Conservation (phyloP, 2,888 invertebrate genomes). For the Criorhina ranunculi region DNA sequence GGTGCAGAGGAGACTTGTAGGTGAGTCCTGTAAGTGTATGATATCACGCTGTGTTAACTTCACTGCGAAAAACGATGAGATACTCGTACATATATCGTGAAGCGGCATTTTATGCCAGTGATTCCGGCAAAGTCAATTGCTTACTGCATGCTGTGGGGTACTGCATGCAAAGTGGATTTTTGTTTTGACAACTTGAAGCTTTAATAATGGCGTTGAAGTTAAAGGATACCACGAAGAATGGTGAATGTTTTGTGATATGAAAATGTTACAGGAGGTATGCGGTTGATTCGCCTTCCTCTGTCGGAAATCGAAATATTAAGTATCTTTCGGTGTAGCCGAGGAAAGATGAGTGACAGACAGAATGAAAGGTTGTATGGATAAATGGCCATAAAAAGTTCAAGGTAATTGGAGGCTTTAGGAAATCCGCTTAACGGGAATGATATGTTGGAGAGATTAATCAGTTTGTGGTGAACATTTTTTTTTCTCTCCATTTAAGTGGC, state of each 20-base stretch:
- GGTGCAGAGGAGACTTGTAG: background rate
- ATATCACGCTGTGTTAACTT: slow-evolving; percentile 33
- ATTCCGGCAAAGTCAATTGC: slow-evolving; percentile 44
- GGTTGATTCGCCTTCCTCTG: slow-evolving; percentile 3
- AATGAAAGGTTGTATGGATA: slow-evolving; percentile 16
- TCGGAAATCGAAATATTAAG: slow-evolving; percentile 57
- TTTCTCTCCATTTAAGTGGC: too few species aligned
- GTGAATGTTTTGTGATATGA: slow-evolving; percentile 44
- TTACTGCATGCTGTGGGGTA: slow-evolving; percentile 23
- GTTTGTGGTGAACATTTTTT: too few species aligned
- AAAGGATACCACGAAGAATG: slow-evolving; percentile 61
- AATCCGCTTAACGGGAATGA: background rate
- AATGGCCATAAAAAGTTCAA: slow-evolving; percentile 22
- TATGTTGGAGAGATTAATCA: slow-evolving; percentile 12
- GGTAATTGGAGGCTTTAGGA: slow-evolving; percentile 30
- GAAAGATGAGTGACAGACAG: slow-evolving; percentile 4
- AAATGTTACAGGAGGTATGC: slow-evolving; percentile 12
- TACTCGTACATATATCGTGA: slow-evolving; percentile 36
- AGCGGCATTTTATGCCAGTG: slow-evolving; percentile 33
- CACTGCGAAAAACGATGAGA: slow-evolving; percentile 17
- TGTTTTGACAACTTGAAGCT: slow-evolving; percentile 60
- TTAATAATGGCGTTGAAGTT: slow-evolving; percentile 46
- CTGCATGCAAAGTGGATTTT: slow-evolving; percentile 58
- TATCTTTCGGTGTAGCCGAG: background rate
- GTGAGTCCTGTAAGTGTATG: slow-evolving; percentile 1